Evolutionary conservation across 1,140 invertebrate genomes (phyloP), one percentile per base, ranked within the genome.

Genomic region (Rhagoletis zephyria): DNA sequence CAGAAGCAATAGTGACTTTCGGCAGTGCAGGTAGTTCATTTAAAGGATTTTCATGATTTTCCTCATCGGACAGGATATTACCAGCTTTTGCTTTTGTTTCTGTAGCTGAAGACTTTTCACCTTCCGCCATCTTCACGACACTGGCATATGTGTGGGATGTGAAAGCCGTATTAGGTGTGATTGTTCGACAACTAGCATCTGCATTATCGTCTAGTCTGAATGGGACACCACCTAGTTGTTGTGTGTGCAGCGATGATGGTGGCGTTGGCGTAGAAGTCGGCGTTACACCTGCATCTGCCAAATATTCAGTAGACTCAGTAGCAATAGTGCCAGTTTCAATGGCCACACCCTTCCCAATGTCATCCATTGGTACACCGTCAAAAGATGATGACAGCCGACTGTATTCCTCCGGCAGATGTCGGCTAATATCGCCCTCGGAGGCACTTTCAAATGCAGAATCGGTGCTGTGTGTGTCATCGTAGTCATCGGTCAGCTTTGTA

Each of bases 261-360:
- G 88, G 89, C 9, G 87, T 88, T 65, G 88, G 89, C n/a, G 88
- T 87, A 16, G 88, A 85, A 12, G 87, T 87, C 14, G 88, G 67
- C 16, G 88, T 81, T n/a, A 85, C 56, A 60, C 42, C 88, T 89
- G 90, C 89, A 90, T 88, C 60, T 65, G 89, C 48, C 40, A 92
- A 87, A 85, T 90, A 92, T 85, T 92, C 91, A 12, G 91, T 92
- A 19, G 91, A 92, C 87, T 92, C 91, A 4, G 91, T 91, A 65
- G 91, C 91, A 70, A 92, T 92, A 6, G 91, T 92, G n/a, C 89
- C 91, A 19, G 91, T 92, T 88, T 92, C 91, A 67, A 92, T 92
- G 88, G 90, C 89, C 88, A 91, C 89, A 45, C 91, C 91, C 70
- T 91, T 92, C 4, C 87, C 85, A 77, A 91, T 88, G 10, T 91